Percentiles rank a stretch among this genome's conserved stretches.
phyloP scores from a whole-genome alignment of 2,888 invertebrate species.

The Amphimallon solstitiale region DNA sequence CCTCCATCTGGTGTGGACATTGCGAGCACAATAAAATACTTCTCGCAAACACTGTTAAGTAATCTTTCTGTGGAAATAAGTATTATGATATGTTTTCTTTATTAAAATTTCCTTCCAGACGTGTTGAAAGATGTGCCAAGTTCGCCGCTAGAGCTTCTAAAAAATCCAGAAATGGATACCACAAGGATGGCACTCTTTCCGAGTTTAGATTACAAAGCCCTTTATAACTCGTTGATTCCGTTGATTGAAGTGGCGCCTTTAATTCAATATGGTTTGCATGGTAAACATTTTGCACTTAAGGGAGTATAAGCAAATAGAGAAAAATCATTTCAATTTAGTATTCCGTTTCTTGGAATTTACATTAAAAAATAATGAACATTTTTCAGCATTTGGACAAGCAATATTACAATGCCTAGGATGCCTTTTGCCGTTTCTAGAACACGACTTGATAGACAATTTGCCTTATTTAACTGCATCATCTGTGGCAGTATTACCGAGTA shows the following conservation, averaged over 20 bases:
- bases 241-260: slow-evolving; percentile 94
- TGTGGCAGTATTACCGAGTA: slow-evolving; percentile 89
- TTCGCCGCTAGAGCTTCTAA: slow-evolving; percentile 91
- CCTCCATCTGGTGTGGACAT: slow-evolving; percentile 95
- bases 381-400: slow-evolving; percentile 90
- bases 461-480: slow-evolving; percentile 95
- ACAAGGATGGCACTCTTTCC: slow-evolving; percentile 92
- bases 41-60: slow-evolving; percentile 97
- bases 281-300: slow-evolving; percentile 63
- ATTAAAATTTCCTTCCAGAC: slow-evolving; percentile 67
- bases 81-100: slow-evolving; percentile 13
- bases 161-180: slow-evolving; percentile 85
- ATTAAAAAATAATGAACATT: slow-evolving; percentile 10
- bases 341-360: neutral
- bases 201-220: slow-evolving; percentile 94
- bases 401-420: slow-evolving; percentile 94
- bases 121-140: slow-evolving; percentile 96
- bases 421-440: slow-evolving; percentile 94
- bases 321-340: neutral
- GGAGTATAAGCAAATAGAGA: neutral
- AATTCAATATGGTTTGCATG: slow-evolving; percentile 87
- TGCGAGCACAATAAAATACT: slow-evolving; percentile 97
- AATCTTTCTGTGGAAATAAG: slow-evolving; percentile 54
- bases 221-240: slow-evolving; percentile 91
- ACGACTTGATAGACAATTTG: slow-evolving; percentile 94